Evolutionary conservation across 2,113 vertebrate genomes (phyloP).

Genomic region (Leucopsar rothschildi): DNA sequence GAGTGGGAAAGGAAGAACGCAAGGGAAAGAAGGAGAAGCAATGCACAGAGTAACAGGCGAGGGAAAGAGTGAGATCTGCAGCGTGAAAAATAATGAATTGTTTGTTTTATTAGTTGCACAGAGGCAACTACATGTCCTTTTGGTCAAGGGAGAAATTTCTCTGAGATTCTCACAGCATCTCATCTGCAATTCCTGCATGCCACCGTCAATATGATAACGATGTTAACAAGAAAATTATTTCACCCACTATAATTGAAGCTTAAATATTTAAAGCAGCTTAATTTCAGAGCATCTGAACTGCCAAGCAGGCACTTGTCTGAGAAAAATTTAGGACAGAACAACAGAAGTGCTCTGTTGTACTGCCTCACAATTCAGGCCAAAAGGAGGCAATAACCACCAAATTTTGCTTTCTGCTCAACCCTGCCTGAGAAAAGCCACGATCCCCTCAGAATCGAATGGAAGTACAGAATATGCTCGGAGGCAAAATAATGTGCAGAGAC

Average conservation of each 20-base stretch:
- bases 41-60: background rate
- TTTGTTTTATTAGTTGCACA: background rate
- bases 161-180: background rate
- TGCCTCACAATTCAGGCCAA: background rate
- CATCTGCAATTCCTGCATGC: background rate
- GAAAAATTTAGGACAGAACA: background rate
- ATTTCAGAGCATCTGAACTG: background rate
- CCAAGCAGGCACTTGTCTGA: background rate
- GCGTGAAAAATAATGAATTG: background rate
- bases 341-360: background rate
- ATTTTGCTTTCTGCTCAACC: background rate
- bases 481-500: background rate
- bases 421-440: background rate
- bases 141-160: background rate
- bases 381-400: constrained; percentile 14
- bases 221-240: background rate
- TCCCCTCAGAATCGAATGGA: background rate
- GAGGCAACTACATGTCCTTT: background rate
- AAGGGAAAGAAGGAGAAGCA: background rate
- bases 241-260: background rate
- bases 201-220: background rate
- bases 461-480: background rate
- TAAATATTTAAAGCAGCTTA: background rate
- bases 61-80: background rate
- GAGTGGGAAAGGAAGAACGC: background rate